phyloP scores from a whole-genome alignment of 1,140 invertebrate species.

The Drosophila chauvacae region DNA sequence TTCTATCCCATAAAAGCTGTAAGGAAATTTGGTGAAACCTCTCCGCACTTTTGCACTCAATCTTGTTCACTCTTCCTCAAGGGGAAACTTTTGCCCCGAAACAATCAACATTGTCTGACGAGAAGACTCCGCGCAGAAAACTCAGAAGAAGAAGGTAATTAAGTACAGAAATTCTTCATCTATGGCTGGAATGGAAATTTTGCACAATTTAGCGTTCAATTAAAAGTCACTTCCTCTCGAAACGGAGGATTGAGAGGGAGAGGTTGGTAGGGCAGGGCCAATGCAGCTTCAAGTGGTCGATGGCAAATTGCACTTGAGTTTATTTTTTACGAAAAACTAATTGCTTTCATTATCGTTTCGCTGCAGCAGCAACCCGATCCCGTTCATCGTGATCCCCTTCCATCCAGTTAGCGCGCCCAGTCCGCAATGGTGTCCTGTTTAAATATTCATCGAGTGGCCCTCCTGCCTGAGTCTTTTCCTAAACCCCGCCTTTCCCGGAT shows the following conservation, averaged over 20 bases:
- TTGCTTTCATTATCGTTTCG: slow-evolving; percentile 72
- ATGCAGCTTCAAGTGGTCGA: slow-evolving; percentile 57
- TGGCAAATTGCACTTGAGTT: slow-evolving; percentile 65
- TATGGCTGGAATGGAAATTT: slow-evolving; percentile 36
- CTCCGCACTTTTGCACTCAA: slow-evolving; percentile 19
- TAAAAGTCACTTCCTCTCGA: slow-evolving; percentile 57
- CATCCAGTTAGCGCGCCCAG: slow-evolving; percentile 18
- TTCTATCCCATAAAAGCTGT: background rate
- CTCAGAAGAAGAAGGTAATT: slow-evolving; percentile 44
- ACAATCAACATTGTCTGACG: slow-evolving; percentile 43
- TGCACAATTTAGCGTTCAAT: slow-evolving; percentile 74
- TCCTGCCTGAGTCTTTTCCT: slow-evolving; percentile 1
- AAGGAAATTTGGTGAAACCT: slow-evolving; percentile 23
- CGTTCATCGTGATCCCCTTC: slow-evolving; percentile 18
- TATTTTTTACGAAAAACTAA: slow-evolving; percentile 68
- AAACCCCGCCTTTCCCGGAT: slow-evolving; percentile 5
- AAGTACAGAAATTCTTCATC: slow-evolving; percentile 48
- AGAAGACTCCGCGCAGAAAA: background rate
- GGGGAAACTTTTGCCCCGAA: slow-evolving; percentile 35
- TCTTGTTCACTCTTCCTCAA: slow-evolving; percentile 4
- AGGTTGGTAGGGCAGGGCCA: background rate
- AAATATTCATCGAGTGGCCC: slow-evolving; percentile 72
- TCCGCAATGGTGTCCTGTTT: slow-evolving; percentile 46
- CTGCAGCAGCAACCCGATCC: slow-evolving; percentile 20
- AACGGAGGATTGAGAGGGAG: background rate